Base-by-base conservation (phyloP, 2,113 vertebrate species). In the Heptranchias perlo region DNA sequence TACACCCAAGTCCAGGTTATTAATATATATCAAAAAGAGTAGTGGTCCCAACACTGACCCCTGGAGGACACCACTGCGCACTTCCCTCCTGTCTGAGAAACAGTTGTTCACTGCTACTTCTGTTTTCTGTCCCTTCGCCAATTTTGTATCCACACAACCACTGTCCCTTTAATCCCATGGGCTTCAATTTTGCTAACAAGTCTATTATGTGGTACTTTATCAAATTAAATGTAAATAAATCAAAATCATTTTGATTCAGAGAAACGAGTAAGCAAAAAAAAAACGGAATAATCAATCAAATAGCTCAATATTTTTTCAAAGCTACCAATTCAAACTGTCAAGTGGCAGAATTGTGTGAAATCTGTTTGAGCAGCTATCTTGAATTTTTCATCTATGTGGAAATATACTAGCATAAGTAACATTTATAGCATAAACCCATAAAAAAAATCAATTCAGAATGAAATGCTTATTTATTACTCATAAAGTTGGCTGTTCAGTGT, bases 341-440 rank as follows among this genome's bases (percentile, higher is more conserved):
- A 54, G 52, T 93, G 58, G 64, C n/a, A 93, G n/a, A 62, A 93
- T 82, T 18, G 49, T 91, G 18, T 62, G 35, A n/a, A 62, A 92
- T 64, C 5, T 93, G 35, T 92, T 16, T 93, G 3, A 61, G 49
- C 49, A 87, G 35, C 35, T 6, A 62, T 93, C 58, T 39, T 39
- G 13, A 62, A 64, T 62, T 23, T 62, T 62, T 4, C 16, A 93
- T 39, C 31, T 58, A 47, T 39, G 6, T 93, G 58, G n/a, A 93
- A 62, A 62, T 93, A 93, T 93, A 39, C 78, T 64, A 23, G n/a
- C 89, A 62, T 92, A 92, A 62, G n/a, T 23, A 61, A 39, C 89
- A 31, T 28, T 35, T 16, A 89, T 58, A 54, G 58, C 86, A 62
- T 61, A 21, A n/a, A n/a, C 18, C 18, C 8, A 39, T 64, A n/a